These are phyloP conservation scores for Ischnura elegans DNA, from an alignment of 2,888 invertebrate genomes.

Conservation along the genomic window DNA sequence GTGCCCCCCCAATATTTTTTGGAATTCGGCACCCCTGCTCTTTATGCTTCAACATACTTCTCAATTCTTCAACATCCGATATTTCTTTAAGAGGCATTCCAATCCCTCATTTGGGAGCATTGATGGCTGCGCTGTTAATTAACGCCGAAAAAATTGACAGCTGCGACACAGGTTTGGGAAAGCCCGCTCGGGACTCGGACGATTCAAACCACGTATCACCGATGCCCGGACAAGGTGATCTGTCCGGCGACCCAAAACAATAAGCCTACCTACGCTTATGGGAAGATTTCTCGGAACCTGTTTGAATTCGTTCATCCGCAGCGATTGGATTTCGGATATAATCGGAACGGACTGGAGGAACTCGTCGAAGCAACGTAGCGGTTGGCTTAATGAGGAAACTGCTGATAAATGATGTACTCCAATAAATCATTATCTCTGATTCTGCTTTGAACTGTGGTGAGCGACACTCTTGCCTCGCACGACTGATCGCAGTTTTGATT, in stretches of 20 bases:
- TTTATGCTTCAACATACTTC: background rate
- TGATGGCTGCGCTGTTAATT: background rate
- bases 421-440: conserved; percentile 1
- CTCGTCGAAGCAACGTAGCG: background rate
- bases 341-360: conserved; percentile 9
- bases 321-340: background rate
- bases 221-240: background rate
- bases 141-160: background rate
- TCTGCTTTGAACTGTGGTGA: background rate
- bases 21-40: no score
- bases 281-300: background rate
- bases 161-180: background rate
- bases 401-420: background rate
- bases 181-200: background rate
- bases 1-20: no score
- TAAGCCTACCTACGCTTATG: background rate
- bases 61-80: background rate
- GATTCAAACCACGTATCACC: background rate
- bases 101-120: background rate
- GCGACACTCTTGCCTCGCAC: background rate
- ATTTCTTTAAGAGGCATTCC: background rate
- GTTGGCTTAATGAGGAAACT: background rate
- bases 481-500: background rate
- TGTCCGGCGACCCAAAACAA: background rate
- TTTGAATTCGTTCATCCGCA: conserved; percentile 2